Evolutionary conservation across 2,113 vertebrate species (phyloP).

Genomic region (Isurus oxyrinchus): DNA sequence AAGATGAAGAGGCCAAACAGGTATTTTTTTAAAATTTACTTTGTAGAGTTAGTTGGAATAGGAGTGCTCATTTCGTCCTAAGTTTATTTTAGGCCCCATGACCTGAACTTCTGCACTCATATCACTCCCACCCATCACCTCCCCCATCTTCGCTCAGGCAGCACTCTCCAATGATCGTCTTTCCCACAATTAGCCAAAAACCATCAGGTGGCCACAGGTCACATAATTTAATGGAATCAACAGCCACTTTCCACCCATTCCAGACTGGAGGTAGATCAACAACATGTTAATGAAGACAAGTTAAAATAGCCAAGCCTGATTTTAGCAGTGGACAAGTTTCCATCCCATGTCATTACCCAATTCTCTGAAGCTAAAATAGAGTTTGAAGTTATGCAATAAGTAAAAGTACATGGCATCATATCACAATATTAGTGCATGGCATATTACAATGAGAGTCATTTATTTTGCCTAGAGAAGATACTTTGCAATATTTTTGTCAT

Average conservation of each 20-base stretch:
- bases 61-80: neutral
- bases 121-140: too few relatives aligned
- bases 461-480: neutral
- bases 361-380: neutral
- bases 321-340: neutral
- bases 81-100: neutral
- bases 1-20: too few relatives aligned
- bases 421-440: neutral
- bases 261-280: neutral
- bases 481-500: neutral
- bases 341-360: neutral
- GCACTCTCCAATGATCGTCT: neutral
- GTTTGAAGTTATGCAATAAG: neutral
- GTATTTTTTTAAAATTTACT: neutral
- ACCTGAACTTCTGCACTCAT: neutral
- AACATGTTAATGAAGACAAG: neutral
- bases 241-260: neutral
- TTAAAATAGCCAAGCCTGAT: neutral
- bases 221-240: neutral
- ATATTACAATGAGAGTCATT: neutral
- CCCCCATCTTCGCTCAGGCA: neutral
- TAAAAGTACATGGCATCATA: neutral
- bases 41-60: neutral
- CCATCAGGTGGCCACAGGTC: neutral
- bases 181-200: neutral